Percentiles rank a stretch among this genome's conserved stretches.
These are phyloP conservation scores for Lepas anatifera DNA, from an alignment of 2,888 invertebrate genomes.

Conservation along the genomic window DNA sequence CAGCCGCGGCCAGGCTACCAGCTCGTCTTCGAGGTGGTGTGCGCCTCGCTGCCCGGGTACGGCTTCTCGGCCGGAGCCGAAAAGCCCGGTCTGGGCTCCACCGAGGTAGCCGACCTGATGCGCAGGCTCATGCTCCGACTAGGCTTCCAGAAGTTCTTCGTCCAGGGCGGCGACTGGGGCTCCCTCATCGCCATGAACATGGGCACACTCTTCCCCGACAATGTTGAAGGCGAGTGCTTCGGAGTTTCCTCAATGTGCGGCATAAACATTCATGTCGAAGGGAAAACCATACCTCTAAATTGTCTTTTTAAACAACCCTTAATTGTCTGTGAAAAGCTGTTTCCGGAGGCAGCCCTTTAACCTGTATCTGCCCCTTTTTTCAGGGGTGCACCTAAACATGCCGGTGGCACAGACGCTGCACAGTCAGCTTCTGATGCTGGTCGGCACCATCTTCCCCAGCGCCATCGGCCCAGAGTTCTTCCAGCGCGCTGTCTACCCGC, in stretches of 20 bases:
- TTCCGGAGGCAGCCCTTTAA: too few relatives aligned
- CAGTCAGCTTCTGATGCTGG: slow-evolving; percentile 28
- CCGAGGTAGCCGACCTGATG: slow-evolving; percentile 27
- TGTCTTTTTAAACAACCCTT: neutral
- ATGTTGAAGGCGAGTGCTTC: slow-evolving; percentile 28
- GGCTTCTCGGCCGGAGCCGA: slow-evolving; percentile 44
- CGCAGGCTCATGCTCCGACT: slow-evolving; percentile 55
- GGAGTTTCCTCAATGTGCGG: too few relatives aligned
- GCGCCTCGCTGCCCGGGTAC: slow-evolving; percentile 43
- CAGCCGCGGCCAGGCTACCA: slow-evolving; percentile 37
- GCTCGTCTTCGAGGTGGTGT: slow-evolving; percentile 32
- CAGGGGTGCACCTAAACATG: slow-evolving; percentile 53
- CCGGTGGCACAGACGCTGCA: slow-evolving; percentile 32
- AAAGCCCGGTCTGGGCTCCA: slow-evolving; percentile 46
- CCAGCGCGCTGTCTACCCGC: slow-evolving; percentile 29
- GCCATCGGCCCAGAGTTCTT: slow-evolving; percentile 29
- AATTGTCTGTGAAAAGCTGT: neutral
- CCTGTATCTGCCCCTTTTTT: too few relatives aligned
- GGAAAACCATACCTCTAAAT: too few relatives aligned
- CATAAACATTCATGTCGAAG: too few relatives aligned
- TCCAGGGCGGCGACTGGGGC: slow-evolving; percentile 79
- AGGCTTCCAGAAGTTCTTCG: slow-evolving; percentile 50
- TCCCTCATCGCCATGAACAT: slow-evolving; percentile 48
- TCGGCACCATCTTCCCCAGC: slow-evolving; percentile 27
- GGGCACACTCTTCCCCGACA: slow-evolving; percentile 48